phyloP scores from a whole-genome alignment of 2,797 vertebrate genomes.

The Pseudochirops corinnae region DNA sequence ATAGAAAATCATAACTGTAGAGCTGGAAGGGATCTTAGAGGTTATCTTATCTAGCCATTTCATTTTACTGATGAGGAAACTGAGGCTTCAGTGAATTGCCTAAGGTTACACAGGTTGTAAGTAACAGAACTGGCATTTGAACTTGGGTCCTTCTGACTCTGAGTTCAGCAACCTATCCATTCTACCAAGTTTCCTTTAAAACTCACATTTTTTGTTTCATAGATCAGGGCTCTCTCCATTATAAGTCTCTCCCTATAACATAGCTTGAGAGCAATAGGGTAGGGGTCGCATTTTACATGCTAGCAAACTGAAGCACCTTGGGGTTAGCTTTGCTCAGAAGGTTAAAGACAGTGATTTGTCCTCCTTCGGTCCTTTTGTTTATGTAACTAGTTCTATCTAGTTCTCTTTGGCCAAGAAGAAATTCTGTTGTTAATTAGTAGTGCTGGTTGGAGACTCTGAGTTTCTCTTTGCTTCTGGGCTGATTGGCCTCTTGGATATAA shows the following conservation, averaged over 20 bases:
- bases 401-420: not conserved
- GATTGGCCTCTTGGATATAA: not conserved
- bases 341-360: no score
- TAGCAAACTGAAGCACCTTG: not conserved
- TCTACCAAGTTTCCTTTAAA: constrained; percentile 7
- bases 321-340: not conserved
- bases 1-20: not conserved
- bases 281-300: not conserved
- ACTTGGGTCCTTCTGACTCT: not conserved
- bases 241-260: not conserved
- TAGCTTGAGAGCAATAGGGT: not conserved
- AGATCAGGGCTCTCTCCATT: not conserved
- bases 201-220: not conserved
- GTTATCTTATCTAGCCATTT: not conserved
- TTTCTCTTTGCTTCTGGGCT: constrained; percentile 13
- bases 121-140: not conserved
- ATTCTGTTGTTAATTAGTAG: not conserved
- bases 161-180: not conserved
- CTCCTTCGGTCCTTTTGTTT: not conserved
- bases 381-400: not conserved
- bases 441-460: not conserved
- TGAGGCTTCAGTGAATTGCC: rapidly evolving
- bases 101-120: not conserved
- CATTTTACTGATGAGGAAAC: not conserved
- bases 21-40: not conserved